Conservation (phyloP, 2,797 vertebrate species). For the Tarsius wallacei region DNA sequence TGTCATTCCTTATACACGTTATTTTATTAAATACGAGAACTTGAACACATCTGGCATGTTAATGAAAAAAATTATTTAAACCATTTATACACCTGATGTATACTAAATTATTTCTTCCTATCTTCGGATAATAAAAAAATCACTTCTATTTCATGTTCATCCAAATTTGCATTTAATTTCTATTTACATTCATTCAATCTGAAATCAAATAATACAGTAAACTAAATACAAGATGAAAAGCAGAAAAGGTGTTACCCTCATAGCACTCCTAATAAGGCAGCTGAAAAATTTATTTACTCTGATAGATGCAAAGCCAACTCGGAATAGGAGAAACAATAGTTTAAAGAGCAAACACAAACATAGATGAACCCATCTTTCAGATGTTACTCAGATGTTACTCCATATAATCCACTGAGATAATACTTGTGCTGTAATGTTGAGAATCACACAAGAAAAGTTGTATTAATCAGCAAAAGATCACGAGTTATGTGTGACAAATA, state of each 20-base stretch:
- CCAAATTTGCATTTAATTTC: conserved; percentile 91
- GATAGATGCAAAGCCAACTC: conserved; percentile 85
- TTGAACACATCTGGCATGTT: conserved; percentile 56
- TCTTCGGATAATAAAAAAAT: conserved; percentile 80
- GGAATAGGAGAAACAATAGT: conserved; percentile 81
- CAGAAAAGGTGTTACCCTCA: conserved; percentile 86
- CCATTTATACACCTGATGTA: conserved; percentile 55
- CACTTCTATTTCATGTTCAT: conserved; percentile 87
- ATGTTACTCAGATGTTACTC: conserved; percentile 52
- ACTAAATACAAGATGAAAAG: conserved; percentile 89
- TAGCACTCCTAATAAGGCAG: conserved; percentile 88
- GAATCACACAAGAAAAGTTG: conserved; percentile 73
- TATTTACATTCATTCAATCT: conserved; percentile 90
- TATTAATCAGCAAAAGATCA: conserved; percentile 74
- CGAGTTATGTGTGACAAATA: conserved; percentile 70
- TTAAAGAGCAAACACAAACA: conserved; percentile 77
- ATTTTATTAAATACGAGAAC: conserved; percentile 80
- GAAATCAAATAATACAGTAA: conserved; percentile 88
- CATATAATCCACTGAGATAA: conserved; percentile 77
- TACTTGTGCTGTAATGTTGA: conserved; percentile 81
- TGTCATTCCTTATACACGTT: conserved; percentile 66
- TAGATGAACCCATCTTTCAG: conserved; percentile 62
- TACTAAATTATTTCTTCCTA: conserved; percentile 72
- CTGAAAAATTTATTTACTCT: conserved; percentile 85
- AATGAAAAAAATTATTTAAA: conserved; percentile 64